phyloP scores from a whole-genome alignment of 2,113 vertebrate species.

The Hemibagrus wyckioides region DNA sequence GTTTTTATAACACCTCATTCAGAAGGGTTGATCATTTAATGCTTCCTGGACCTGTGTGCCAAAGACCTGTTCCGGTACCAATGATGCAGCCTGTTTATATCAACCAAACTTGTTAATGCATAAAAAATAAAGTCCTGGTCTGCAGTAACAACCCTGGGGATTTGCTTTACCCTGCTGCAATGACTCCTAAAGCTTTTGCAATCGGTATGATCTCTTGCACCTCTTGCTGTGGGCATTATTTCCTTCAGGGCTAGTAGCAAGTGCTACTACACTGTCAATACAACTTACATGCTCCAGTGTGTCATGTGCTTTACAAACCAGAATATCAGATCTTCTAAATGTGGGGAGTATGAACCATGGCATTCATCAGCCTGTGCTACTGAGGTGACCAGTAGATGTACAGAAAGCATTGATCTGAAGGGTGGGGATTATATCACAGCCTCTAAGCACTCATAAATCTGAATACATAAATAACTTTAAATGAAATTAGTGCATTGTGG shows the following conservation, averaged over 20 bases:
- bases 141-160: not conserved
- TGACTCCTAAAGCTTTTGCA: not conserved
- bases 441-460: not conserved
- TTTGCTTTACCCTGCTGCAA: not conserved
- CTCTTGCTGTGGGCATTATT: not conserved
- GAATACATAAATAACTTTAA: not conserved
- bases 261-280: not conserved
- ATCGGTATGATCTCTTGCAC: not conserved
- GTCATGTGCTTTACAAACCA: not conserved
- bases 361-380: not conserved
- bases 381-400: not conserved
- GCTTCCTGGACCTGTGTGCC: not conserved
- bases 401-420: not conserved
- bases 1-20: not conserved
- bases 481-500: not conserved
- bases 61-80: not conserved
- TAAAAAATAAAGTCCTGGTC: not conserved
- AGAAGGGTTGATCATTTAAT: not conserved
- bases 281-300: not conserved
- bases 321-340: not conserved
- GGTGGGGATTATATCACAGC: not conserved
- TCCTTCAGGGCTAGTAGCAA: not conserved
- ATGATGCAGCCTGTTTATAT: not conserved
- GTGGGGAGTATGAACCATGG: not conserved
- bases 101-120: not conserved